These are phyloP conservation scores for Acanthis flammea DNA, from an alignment of 2,797 vertebrate species.

Conservation along the genomic window DNA sequence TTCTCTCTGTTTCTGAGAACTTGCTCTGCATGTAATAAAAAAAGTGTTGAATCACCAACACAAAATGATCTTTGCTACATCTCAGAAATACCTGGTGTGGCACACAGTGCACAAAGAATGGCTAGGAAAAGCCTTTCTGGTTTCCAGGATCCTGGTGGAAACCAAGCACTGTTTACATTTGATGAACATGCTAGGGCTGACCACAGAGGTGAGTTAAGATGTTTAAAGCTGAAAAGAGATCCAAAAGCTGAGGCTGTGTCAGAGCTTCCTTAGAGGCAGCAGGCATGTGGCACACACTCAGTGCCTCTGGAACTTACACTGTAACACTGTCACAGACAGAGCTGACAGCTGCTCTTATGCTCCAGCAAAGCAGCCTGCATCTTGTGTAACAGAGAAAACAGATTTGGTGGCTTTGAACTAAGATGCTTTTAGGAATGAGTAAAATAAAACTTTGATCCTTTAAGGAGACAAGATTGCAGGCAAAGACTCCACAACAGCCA, in stretches of 20 bases:
- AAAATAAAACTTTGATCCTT: not conserved
- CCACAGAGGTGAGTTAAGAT: not conserved
- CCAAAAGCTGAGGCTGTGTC: not conserved
- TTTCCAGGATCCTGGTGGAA: not conserved
- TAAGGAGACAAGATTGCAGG: not conserved
- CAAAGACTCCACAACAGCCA: not conserved
- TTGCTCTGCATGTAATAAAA: not conserved
- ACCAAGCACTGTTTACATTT: not conserved
- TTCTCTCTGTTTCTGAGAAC: not conserved
- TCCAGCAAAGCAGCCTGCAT: not conserved
- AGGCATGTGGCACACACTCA: not conserved
- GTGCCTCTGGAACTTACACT: not conserved
- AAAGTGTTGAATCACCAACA: not conserved
- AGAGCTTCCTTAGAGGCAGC: not conserved
- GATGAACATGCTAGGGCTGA: not conserved
- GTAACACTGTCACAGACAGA: not conserved
- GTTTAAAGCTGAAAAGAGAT: not conserved
- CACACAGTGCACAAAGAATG: not conserved
- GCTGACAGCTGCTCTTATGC: not conserved
- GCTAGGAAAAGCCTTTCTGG: not conserved
- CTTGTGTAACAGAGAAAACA: not conserved
- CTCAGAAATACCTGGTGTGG: not conserved
- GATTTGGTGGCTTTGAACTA: not conserved
- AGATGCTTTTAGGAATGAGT: not conserved
- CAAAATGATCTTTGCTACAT: not conserved